phyloP scores from a whole-genome alignment of 1,140 invertebrate genomes.

The Hormaphis cornu region DNA sequence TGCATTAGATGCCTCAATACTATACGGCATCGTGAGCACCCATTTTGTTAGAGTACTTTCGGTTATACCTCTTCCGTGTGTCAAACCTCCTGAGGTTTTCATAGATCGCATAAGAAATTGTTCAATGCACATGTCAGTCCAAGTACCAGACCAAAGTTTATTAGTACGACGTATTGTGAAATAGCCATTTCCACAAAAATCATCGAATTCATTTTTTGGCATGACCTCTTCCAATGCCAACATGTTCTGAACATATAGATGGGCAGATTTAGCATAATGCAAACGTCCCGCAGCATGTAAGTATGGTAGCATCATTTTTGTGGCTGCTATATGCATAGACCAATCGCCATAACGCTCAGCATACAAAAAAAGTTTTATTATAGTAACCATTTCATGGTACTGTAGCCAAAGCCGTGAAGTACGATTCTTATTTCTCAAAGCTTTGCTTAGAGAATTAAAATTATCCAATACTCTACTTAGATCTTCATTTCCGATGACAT shows the following conservation, averaged over 20 bases:
- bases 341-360: conserved; percentile 39
- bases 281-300: conserved; percentile 36
- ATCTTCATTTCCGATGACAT: background rate
- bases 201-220: conserved; percentile 40
- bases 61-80: conserved; percentile 40
- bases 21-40: conserved; percentile 40
- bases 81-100: conserved; percentile 42
- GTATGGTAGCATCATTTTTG: background rate
- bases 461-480: background rate
- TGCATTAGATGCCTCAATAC: conserved; percentile 18
- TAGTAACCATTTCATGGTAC: conserved; percentile 39
- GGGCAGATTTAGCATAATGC: conserved; percentile 28
- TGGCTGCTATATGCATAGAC: background rate
- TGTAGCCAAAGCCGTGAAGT: conserved; percentile 44
- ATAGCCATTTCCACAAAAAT: conserved; percentile 40
- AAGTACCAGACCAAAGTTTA: conserved; percentile 43
- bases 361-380: conserved; percentile 42
- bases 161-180: conserved; percentile 43
- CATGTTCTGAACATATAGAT: conserved; percentile 33
- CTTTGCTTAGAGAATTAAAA: background rate
- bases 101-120: conserved; percentile 43
- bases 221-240: background rate
- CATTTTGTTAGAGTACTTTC: conserved; percentile 42
- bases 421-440: background rate
- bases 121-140: conserved; percentile 42